phyloP scores from a whole-genome alignment of 2,113 vertebrate genomes.

The Platanista minor region DNA sequence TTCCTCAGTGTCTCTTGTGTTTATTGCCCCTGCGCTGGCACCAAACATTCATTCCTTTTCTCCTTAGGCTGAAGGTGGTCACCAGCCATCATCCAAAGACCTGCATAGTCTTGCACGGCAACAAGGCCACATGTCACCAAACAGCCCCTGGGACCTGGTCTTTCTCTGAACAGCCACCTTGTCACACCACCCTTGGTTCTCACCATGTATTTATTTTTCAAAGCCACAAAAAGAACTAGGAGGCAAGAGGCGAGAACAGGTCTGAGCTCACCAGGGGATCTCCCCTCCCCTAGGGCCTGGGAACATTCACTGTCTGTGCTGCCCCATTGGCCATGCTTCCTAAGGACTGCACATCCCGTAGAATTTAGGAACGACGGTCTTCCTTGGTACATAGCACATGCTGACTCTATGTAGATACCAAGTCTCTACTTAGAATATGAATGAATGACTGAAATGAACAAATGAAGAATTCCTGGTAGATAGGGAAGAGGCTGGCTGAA shows the following conservation, averaged over 20 bases:
- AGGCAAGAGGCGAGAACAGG: not conserved
- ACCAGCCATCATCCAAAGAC: not conserved
- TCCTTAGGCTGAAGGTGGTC: not conserved
- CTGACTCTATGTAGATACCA: not conserved
- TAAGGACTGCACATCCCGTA: too few species aligned
- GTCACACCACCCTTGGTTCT: not conserved
- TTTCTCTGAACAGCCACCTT: not conserved
- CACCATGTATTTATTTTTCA: not conserved
- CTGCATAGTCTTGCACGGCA: not conserved
- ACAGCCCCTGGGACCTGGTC: not conserved
- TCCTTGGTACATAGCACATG: not conserved
- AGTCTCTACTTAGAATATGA: not conserved
- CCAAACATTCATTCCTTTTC: not conserved
- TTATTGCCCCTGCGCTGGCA: not conserved
- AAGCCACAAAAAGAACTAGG: not conserved
- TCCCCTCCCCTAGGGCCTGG: too few species aligned
- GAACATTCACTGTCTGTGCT: not conserved
- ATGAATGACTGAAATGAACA: not conserved
- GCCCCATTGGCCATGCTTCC: not conserved
- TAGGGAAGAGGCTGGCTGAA: not conserved
- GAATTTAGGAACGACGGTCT: not conserved
- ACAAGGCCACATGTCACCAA: not conserved
- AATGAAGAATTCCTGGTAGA: not conserved
- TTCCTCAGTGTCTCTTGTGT: not conserved
- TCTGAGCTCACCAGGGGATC: too few species aligned